Evolutionary conservation across 2,888 invertebrate genomes (phyloP).

Genomic region (Dermolepida albohirtum): DNA sequence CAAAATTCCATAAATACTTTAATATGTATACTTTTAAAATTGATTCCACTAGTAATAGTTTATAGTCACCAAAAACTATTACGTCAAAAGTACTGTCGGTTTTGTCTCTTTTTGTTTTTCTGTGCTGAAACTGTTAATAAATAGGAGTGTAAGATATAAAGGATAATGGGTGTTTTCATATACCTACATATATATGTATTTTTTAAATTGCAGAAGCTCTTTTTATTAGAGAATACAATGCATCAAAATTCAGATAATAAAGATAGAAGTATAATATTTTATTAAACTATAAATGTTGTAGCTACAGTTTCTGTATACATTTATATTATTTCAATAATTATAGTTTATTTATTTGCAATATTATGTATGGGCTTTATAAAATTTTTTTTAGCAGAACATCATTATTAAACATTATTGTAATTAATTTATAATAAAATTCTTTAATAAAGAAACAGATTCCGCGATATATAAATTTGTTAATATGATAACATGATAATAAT

Average conservation of each 20-base stretch:
- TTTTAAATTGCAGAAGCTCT: too few relatives aligned
- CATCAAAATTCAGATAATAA: conserved; percentile 18
- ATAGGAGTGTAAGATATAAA: neutral
- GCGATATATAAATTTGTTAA: conserved; percentile 2
- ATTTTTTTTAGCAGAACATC: conserved; percentile 13
- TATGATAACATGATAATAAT: neutral
- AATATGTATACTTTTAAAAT: too few relatives aligned
- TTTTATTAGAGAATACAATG: conserved; percentile 2
- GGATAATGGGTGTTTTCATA: too few relatives aligned
- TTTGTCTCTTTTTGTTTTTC: too few relatives aligned
- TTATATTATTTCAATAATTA: conserved; percentile 2
- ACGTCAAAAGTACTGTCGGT: too few relatives aligned
- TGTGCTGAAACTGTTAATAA: too few relatives aligned
- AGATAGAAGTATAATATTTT: conserved; percentile 26
- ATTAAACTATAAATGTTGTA: conserved; percentile 24
- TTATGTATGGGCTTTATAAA: conserved; percentile 22
- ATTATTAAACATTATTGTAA: neutral
- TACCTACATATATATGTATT: too few relatives aligned
- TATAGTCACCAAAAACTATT: too few relatives aligned
- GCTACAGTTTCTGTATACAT: conserved; percentile 31
- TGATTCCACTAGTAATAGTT: too few relatives aligned
- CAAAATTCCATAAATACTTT: too few relatives aligned
- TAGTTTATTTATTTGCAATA: conserved; percentile 13
- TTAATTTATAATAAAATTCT: neutral
- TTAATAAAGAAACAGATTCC: conserved; percentile 4